Conservation (phyloP, 2,113 vertebrate genomes). For the Cricetomys ansorgei region DNA sequence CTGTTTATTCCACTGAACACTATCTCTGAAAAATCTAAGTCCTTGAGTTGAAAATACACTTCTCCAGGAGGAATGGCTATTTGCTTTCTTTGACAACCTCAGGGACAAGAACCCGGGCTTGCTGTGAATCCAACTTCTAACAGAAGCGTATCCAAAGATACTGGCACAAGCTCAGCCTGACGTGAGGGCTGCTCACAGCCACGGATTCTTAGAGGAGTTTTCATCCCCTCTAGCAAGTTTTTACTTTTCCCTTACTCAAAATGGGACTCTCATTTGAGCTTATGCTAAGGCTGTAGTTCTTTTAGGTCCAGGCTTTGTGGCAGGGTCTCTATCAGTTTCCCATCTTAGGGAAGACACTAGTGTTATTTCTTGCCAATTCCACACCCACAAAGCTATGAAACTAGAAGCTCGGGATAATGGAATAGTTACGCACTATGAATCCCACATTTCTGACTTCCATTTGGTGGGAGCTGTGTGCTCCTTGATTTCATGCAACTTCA, state of each 20-base stretch:
- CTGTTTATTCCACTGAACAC: conserved; percentile 25
- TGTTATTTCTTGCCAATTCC: not conserved
- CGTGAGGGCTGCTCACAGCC: not conserved
- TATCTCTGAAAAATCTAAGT: not conserved
- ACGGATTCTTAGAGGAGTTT: not conserved
- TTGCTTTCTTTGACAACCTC: conserved; percentile 25
- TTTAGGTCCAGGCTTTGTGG: not conserved
- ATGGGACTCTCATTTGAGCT: not conserved
- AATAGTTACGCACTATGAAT: not conserved
- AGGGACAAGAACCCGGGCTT: not conserved
- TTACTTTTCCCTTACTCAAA: not conserved
- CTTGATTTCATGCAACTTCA: conserved; percentile 9
- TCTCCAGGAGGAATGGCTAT: not conserved
- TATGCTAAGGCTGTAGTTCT: not conserved
- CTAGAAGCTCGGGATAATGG: conserved; percentile 2
- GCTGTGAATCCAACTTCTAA: not conserved
- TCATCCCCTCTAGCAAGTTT: not conserved
- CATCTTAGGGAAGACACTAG: not conserved
- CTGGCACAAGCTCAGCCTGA: not conserved
- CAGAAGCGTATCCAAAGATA: not conserved
- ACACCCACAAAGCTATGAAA: not conserved
- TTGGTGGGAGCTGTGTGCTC: not conserved
- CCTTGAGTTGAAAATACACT: conserved; percentile 11
- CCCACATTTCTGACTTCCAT: not conserved
- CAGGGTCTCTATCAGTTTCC: not conserved